Evolutionary conservation across 2,113 vertebrate genomes (phyloP), one percentile per base, ranked within the genome.

Genomic region (Alexandromys fortis): DNA sequence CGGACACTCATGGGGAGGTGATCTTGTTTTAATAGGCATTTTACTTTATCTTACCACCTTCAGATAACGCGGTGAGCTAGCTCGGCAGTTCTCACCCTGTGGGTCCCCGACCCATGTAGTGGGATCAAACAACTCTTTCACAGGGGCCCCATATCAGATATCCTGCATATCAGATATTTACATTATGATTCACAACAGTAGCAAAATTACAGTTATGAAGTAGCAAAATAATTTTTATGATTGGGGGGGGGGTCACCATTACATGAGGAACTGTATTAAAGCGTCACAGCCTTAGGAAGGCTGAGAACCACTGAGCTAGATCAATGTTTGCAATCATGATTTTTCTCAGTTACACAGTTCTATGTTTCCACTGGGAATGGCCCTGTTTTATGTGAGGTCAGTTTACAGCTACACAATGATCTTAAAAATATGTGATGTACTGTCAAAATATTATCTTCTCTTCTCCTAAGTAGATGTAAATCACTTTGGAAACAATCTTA

Each of bases 11-110:
- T n/a, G 42, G 35, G 9, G 52, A 77, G 90, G 38, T 63, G 61
- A 76, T 78, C 45, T 89, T 95, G n/a, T 67, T 89, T 92, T 88
- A 90, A 90, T 26, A 86, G 58, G 8, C 28, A 82, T 89, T 92
- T 96, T 87, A 92, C 38, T 97, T 96, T 90, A 35, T 47, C 26
- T 73, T 97, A 79, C 70, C 65, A 77, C 63, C 30, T n/a, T 95
- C 68, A 92, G 79, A 55, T 85, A 61, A 85, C 8, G 73, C 86
- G 11, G 75, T 58, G 11, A 61, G 33, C 22, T 92, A 78, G 61
- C 45, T 73, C 33, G 22, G 72, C n/a, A 49, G 79, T 82, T 82
- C n/a, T 61, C 55, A 61, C 38, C 35, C 22, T 61, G n/a, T 38
- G 55, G 22, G 55, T 82, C n/a, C 26, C 1, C 0, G 1, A 28